Percentiles rank a stretch among this genome's conserved stretches.
Conservation (phyloP, 2,113 vertebrate genomes). For the Hippotragus niger region DNA sequence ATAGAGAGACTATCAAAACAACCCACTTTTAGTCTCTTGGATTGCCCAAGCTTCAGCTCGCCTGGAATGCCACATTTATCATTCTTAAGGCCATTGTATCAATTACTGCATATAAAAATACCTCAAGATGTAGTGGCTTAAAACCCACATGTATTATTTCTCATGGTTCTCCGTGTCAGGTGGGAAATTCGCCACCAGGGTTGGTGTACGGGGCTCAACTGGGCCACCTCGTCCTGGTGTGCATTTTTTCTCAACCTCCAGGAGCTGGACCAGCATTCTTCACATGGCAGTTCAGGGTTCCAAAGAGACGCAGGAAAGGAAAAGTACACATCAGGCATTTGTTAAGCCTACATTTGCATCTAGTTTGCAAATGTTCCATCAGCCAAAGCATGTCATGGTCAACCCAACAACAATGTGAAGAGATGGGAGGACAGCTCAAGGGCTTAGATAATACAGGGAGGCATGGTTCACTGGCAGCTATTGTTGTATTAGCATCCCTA, state of each 20-base stretch:
- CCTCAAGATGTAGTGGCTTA: neutral
- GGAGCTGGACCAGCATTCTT: neutral
- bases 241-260: neutral
- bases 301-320: neutral
- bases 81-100: neutral
- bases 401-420: neutral
- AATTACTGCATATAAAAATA: neutral
- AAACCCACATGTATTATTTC: neutral
- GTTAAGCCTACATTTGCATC: neutral
- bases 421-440: neutral
- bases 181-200: neutral
- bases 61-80: neutral
- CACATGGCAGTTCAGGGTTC: neutral
- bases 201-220: neutral
- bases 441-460: neutral
- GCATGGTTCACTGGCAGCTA: neutral
- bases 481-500: neutral
- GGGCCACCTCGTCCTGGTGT: neutral
- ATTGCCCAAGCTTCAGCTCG: neutral
- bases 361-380: neutral
- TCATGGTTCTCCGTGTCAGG: neutral
- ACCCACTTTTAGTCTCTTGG: neutral
- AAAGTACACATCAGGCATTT: neutral
- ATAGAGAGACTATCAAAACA: neutral
- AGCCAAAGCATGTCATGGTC: neutral